Percentiles rank a stretch among this genome's conserved stretches.
phyloP scores from a whole-genome alignment of 2,888 invertebrate genomes.

The Drosophila antonietae region DNA sequence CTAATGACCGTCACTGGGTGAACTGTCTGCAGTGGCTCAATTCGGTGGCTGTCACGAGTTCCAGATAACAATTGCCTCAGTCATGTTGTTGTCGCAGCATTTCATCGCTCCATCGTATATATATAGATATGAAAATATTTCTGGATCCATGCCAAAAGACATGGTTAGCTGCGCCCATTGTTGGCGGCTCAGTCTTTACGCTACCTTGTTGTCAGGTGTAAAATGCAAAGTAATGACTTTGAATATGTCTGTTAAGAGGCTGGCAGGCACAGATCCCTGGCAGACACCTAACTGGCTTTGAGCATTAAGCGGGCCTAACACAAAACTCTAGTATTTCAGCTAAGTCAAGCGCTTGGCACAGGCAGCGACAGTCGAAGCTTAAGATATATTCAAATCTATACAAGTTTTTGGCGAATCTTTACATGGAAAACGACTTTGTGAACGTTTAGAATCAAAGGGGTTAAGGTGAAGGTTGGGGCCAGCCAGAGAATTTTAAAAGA shows the following conservation, averaged over 20 bases:
- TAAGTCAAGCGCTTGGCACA: neutral
- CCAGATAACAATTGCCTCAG: conserved; percentile 55
- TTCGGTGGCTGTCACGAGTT: conserved; percentile 17
- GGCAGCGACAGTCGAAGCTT: neutral
- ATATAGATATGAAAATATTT: conserved; percentile 20
- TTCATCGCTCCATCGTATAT: neutral
- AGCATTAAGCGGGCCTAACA: conserved; percentile 14
- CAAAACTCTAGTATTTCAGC: conserved; percentile 12
- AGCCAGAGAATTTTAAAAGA: neutral
- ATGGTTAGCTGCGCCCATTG: conserved; percentile 41
- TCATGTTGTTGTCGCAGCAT: conserved; percentile 20
- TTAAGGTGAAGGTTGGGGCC: too few relatives aligned
- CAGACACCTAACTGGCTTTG: conserved; percentile 17
- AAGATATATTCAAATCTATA: neutral
- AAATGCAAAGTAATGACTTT: conserved; percentile 78
- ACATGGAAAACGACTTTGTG: neutral
- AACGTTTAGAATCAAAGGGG: neutral
- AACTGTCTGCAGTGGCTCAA: conserved; percentile 24
- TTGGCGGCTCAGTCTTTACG: conserved; percentile 17
- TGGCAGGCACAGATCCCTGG: conserved; percentile 34
- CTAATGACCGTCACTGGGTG: conserved; percentile 61
- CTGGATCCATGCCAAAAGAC: conserved; percentile 70
- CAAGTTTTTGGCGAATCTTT: neutral
- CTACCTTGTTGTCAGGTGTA: conserved; percentile 68
- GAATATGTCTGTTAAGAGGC: conserved; percentile 69